Base-by-base conservation (phyloP, 2,888 invertebrate species). In the Caenorhabditis imperialis region DNA sequence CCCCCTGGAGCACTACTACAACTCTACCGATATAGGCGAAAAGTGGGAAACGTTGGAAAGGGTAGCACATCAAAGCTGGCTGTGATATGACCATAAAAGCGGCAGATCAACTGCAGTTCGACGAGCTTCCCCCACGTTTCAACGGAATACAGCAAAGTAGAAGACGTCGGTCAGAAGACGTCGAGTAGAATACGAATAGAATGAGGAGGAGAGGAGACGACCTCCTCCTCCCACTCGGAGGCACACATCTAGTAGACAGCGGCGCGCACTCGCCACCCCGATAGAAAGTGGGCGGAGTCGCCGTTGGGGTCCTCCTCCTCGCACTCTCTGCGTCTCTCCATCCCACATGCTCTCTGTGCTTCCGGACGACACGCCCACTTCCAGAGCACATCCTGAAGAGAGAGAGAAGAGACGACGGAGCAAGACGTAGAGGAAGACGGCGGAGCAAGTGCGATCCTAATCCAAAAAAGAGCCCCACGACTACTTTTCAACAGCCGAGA, bases 31-130 rank as follows among this genome's bases (percentile, higher is more conserved):
- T n/a, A n/a, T n/a, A n/a, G n/a, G n/a, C n/a, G n/a, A n/a, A n/a
- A n/a, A n/a, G n/a, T n/a, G 2, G 14, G 44, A 37, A 47, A 38
- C 30, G 37, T 3, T 10, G 22, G 18, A 42, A 53, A 42, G 14
- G 77, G 76, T 74, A 83, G 88, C 89, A 89, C 89, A 89, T 94
- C 94, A 94, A 95, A 90, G 94, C 93, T 94, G 94, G 94, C 95
- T 95, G 94, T 95, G 95, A 95, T 94, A 94, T 93, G 94, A 92
- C 33, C 67, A 30, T 51, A 30, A 22, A 37, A 27, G 37, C 84
- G 87, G 91, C 92, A 93, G 92, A 92, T 93, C 94, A 94, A 94
- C 92, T 69, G 91, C 93, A 93, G 92, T 93, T 94, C 93, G 93
- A 84, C 79, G 82, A 55, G 81, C 80, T 77, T 51, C 50, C 42